Base-by-base conservation (phyloP, 2,888 invertebrate species). In the Panopea generosa region DNA sequence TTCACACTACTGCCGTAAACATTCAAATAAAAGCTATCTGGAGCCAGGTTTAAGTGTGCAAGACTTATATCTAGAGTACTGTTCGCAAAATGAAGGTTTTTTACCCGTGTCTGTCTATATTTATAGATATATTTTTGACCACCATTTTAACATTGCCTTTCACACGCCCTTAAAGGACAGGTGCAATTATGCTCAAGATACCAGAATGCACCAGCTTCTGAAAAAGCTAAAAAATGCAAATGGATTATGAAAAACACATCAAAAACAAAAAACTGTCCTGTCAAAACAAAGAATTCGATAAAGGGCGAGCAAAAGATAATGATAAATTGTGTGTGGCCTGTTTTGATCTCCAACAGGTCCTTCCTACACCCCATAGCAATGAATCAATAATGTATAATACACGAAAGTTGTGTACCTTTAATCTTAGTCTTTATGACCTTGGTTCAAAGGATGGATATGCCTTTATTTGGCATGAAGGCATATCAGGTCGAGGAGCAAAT, bases 401-500 rank as follows among this genome's bases (percentile, higher is more conserved):
- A 49, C 38, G 71, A 40, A 53, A 47, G 7, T 38, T 57, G 16
- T 56, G 63, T 18, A 57, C 27, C 9, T 63, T 50, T 24, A 71
- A 71, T 40, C 52, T 71, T 11, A 65, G 50, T 9, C 26, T 65
- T 26, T 71, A 65, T 53, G 49, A 56, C 38, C 45, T 65, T 1
- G 65, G 63, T 18, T 33, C 56, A 14, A 43, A 11, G 45, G 59
- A 57, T 22, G 71, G 57, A 22, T 52, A 43, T 16, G 56, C 57
- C 29, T 71, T 33, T 29, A 33, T 71, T 1, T 71, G 65, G 71
- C 57, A 57, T 71, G 71, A 71, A 45, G 18, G 52, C 2, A 40
- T 59, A 27, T 49, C 59, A 18, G 38, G 57, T 52, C 22, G 63
- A 24, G 71, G 65, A 4, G 49, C 65, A 29, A 27, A 38, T 63